Conservation (phyloP, 2,888 invertebrate species). For the Gonocerus acuteangulatus region DNA sequence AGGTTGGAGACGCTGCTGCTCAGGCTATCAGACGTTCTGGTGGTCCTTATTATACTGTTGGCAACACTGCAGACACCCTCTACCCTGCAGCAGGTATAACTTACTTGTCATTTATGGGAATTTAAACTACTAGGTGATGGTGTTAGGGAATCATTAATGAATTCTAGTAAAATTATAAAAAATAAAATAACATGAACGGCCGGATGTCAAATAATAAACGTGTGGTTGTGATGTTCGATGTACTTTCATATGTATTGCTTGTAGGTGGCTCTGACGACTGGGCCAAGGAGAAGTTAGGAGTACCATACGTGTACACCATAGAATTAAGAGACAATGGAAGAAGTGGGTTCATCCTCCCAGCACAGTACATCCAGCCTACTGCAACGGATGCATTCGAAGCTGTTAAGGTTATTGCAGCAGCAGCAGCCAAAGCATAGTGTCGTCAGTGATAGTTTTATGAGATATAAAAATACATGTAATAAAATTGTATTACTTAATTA, state of each 20-base stretch:
- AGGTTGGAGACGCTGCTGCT: conserved; percentile 62
- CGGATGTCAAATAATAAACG: no score
- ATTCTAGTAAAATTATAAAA: no score
- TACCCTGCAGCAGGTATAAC: conserved; percentile 51
- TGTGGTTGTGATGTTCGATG: no score
- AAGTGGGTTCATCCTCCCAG: conserved; percentile 71
- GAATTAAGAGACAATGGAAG: conserved; percentile 65
- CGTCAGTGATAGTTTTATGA: no score
- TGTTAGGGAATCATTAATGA: no score
- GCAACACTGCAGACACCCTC: conserved; percentile 64
- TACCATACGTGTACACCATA: conserved; percentile 65
- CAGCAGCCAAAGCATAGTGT: not conserved
- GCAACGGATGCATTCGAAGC: conserved; percentile 73
- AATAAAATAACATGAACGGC: no score
- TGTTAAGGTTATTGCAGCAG: conserved; percentile 55
- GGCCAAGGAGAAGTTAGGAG: conserved; percentile 64
- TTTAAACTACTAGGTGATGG: no score
- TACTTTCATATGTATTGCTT: no score
- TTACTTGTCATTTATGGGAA: no score
- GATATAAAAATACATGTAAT: no score
- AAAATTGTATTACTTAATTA: no score
- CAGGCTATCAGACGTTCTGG: conserved; percentile 54
- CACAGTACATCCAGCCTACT: conserved; percentile 63
- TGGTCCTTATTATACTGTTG: conserved; percentile 62
- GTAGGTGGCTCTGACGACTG: conserved; percentile 57